Evolutionary conservation across 2,888 invertebrate genomes (phyloP), one percentile per base, ranked within the genome.

Genomic region (Tupiocoris notatus): DNA sequence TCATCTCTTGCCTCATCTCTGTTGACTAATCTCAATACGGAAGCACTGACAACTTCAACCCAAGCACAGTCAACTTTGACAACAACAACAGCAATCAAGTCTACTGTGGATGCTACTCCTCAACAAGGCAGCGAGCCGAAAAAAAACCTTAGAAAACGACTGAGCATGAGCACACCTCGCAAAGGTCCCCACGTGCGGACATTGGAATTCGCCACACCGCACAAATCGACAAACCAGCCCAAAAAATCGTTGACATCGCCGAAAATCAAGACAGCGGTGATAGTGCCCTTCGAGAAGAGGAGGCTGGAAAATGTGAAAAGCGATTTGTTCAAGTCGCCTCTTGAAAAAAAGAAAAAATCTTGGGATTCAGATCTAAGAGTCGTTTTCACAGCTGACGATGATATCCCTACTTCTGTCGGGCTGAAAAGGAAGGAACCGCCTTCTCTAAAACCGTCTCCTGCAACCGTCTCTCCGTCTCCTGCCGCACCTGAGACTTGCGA

Each of bases 341-440:
- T 58, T 17, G 64, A 70, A 63, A 64, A 77, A 39, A 62, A 58
- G 17, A 58, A 56, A 22, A 68, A 62, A 63, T 24, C 77, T 62
- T 79, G 79, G 79, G 79, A 79, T 39, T 64, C 78, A 3, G 78
- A 79, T 66, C 68, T 79, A 9, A 74, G 79, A 18, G 21, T 6
- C 16, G 56, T 58, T 39, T 61, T 16, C 23, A 23, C 63, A 6
- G 75, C 39, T 18, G 56, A 63, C n/a, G 64, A 75, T 18, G 79
- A 79, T 54, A 75, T 78, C 18, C 79, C 78, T 6, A 71, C 77
- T 16, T 78, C 78, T 56, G 77, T 75, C 3, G 78, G 75, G 9
- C 63, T 75, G 9, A 78, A 77, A 61, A 74, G 77, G 23, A 77
- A 77, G 66, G 56, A 57, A 16, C 22, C 54, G 3, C 39, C 3